These are phyloP conservation scores for Vulpes lagopus DNA, from an alignment of 2,113 vertebrate genomes.

Conservation along the genomic window DNA sequence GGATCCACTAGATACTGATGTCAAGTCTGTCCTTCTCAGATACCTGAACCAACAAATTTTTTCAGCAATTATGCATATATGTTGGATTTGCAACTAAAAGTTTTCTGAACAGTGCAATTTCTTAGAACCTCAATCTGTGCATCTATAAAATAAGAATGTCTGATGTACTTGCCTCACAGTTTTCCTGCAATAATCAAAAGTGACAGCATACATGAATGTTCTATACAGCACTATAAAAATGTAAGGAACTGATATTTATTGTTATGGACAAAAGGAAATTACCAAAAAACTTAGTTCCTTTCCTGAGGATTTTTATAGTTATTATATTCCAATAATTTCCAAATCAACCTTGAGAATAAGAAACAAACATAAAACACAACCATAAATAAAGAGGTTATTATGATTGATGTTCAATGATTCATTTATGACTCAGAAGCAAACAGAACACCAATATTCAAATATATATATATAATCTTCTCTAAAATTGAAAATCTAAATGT, in stretches of 20 bases:
- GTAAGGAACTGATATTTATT: background rate
- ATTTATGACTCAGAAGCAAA: constrained; percentile 68
- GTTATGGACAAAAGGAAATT: constrained; percentile 47
- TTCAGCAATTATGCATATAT: background rate
- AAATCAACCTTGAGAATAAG: constrained; percentile 42
- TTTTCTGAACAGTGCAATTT: constrained; percentile 1
- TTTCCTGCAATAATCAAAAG: constrained; percentile 54
- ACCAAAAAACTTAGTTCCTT: background rate
- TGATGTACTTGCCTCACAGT: background rate
- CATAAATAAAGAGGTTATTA: constrained; percentile 65
- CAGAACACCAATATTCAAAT: constrained; percentile 25
- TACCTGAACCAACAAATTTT: background rate
- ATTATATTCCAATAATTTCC: constrained; percentile 46
- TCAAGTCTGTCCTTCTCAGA: background rate
- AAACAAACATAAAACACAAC: constrained; percentile 50
- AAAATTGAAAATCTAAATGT: constrained; percentile 46
- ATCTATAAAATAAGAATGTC: constrained; percentile 15
- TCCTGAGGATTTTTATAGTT: constrained; percentile 39
- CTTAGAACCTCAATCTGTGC: background rate
- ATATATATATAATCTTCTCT: background rate
- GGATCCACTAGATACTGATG: background rate
- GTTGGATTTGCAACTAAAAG: background rate
- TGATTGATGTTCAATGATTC: constrained; percentile 72
- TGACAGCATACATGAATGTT: background rate
- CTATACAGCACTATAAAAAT: constrained; percentile 17